These are phyloP conservation scores for Myotis vivesi DNA, from an alignment of 2,797 vertebrate species.

Conservation along the genomic window DNA sequence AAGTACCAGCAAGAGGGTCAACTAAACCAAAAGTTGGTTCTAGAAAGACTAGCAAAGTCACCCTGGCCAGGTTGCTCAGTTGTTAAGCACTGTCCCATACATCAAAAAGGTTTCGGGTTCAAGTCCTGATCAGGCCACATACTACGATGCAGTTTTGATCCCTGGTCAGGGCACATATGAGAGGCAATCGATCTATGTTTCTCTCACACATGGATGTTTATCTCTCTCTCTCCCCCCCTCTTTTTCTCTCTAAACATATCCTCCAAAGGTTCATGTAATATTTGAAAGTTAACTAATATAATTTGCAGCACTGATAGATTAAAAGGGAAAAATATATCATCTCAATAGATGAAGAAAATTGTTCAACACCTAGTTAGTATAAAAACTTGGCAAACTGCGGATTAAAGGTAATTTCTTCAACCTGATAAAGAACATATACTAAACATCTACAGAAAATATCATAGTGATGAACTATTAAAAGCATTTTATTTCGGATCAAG, in stretches of 20 bases:
- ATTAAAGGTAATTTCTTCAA: not conserved
- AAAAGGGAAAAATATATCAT: not conserved
- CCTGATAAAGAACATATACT: not conserved
- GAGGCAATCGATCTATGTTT: too few relatives aligned
- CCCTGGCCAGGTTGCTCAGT: not conserved
- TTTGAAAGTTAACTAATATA: not conserved
- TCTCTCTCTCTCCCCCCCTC: too few relatives aligned
- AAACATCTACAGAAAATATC: not conserved
- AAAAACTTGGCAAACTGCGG: not conserved
- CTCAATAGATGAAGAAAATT: not conserved
- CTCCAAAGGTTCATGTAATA: not conserved
- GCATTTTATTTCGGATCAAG: not conserved
- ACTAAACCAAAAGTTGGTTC: not conserved
- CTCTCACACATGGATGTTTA: too few relatives aligned
- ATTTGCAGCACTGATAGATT: not conserved
- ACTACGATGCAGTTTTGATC: too few relatives aligned
- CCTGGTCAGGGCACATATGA: too few relatives aligned
- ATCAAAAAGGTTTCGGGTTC: too few relatives aligned
- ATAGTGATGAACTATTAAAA: not conserved
- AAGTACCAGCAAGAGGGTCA: not conserved
- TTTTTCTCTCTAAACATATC: too few relatives aligned
- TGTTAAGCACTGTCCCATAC: too few relatives aligned
- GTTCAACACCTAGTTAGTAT: not conserved
- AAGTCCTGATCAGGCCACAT: too few relatives aligned
- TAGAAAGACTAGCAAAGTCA: not conserved